phyloP scores from a whole-genome alignment of 2,888 invertebrate species.

The Pollenia labialis region DNA sequence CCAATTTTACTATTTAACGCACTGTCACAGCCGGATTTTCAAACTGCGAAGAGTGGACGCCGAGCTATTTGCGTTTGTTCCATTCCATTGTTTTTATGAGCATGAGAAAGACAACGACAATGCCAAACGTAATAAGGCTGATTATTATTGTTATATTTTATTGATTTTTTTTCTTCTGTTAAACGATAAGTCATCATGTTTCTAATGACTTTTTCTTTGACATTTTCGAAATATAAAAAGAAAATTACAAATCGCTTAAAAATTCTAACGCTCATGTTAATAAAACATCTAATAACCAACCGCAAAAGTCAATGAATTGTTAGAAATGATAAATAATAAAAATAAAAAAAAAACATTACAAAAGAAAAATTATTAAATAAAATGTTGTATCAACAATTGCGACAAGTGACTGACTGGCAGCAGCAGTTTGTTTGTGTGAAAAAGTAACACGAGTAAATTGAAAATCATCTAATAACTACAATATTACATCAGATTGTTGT shows the following conservation, averaged over 20 bases:
- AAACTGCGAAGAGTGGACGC: no score
- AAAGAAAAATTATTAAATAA: neutral
- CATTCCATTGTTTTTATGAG: no score
- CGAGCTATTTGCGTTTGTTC: no score
- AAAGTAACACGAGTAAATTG: conserved; percentile 28
- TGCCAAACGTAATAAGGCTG: no score
- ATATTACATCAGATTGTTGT: conserved; percentile 1
- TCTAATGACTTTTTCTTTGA: neutral
- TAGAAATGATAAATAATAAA: conserved; percentile 9
- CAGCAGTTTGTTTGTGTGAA: conserved; percentile 19
- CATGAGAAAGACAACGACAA: no score
- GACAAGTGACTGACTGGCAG: neutral
- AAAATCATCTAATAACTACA: neutral
- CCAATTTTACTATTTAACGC: no score
- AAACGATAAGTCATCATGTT: neutral
- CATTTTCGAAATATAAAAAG: neutral
- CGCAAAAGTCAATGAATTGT: conserved; percentile 53
- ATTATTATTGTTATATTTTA: no score
- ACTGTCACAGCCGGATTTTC: no score
- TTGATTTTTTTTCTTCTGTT: no score
- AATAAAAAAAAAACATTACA: neutral
- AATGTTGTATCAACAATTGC: neutral
- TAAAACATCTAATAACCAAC: conserved; percentile 20
- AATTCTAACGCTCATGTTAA: conserved; percentile 14
- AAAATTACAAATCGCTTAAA: conserved; percentile 11